phyloP scores from a whole-genome alignment of 53 echinoderm and acorn worm genomes.

The Stichopus horrens region DNA sequence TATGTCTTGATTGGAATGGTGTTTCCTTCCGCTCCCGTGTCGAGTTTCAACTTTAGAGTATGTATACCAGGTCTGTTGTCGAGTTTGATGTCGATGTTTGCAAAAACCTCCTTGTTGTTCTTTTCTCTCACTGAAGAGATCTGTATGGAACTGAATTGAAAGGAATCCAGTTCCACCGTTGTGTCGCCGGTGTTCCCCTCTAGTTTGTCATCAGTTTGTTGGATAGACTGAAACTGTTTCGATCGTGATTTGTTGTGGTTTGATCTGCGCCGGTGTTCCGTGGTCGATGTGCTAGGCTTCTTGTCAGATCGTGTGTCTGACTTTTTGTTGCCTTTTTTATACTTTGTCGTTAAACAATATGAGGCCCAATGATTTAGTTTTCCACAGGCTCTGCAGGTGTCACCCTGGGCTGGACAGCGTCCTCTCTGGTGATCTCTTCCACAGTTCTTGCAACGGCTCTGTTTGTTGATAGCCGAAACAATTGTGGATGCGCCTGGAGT shows the following conservation, averaged over 20 bases:
- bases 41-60: conserved; percentile 46
- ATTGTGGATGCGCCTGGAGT: not conserved
- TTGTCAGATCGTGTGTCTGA: not conserved
- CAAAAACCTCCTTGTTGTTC: conserved; percentile 11
- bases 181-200: not conserved
- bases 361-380: conserved; percentile 51
- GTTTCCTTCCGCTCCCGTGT: conserved; percentile 56
- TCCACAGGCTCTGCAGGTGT: conserved; percentile 20
- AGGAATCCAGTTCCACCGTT: not conserved
- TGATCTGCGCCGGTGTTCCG: not conserved
- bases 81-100: conserved; percentile 39
- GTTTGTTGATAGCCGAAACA: conserved; percentile 8
- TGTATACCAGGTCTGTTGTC: conserved; percentile 36
- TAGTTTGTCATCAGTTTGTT: not conserved
- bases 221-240: conserved; percentile 3
- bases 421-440: conserved; percentile 32
- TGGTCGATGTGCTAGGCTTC: not conserved
- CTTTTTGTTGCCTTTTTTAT: not conserved
- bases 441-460: conserved; percentile 34
- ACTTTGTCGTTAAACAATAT: conserved; percentile 35
- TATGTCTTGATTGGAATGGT: conserved; percentile 43
- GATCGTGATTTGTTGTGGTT: not conserved
- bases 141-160: conserved; percentile 2
- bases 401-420: conserved; percentile 35
- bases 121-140: not conserved